Evolutionary conservation across 1,140 invertebrate genomes (phyloP).

Genomic region (Metaphire vulgaris): DNA sequence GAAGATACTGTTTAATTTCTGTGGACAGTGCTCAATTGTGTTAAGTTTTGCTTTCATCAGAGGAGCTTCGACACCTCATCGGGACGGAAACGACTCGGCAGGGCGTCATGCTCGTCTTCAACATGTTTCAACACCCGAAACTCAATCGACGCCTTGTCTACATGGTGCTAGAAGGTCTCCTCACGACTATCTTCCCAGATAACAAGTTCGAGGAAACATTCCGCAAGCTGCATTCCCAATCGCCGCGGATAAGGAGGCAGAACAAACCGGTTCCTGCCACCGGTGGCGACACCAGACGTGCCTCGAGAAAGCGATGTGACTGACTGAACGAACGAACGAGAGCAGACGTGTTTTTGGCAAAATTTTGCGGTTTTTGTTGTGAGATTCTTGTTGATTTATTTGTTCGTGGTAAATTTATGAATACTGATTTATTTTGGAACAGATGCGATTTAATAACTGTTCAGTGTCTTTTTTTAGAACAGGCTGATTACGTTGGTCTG

Average conservation of each 20-base stretch:
- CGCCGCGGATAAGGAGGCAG: constrained; percentile 36
- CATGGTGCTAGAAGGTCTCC: constrained; percentile 75
- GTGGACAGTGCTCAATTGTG: too few relatives aligned
- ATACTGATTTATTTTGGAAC: too few relatives aligned
- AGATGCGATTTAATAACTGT: too few relatives aligned
- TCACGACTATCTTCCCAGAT: constrained; percentile 69
- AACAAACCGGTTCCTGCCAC: not conserved
- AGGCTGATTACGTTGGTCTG: too few relatives aligned
- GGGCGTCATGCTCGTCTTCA: constrained; percentile 80
- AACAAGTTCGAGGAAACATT: constrained; percentile 63
- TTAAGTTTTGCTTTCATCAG: too few relatives aligned
- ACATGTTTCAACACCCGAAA: constrained; percentile 73
- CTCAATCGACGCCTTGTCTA: constrained; percentile 78
- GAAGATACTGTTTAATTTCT: too few relatives aligned
- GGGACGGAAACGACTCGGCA: constrained; percentile 79
- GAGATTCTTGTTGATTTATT: too few relatives aligned
- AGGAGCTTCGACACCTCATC: constrained; percentile 84
- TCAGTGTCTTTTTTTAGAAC: too few relatives aligned
- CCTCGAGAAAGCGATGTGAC: not conserved
- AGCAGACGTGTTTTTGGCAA: too few relatives aligned
- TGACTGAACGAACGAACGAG: not conserved
- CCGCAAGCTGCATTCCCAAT: constrained; percentile 60
- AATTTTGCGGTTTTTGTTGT: too few relatives aligned
- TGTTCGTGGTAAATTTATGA: too few relatives aligned
- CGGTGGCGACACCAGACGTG: not conserved